Base-by-base conservation (phyloP, 2,797 vertebrate genomes). In the Tolypeutes matacus region DNA sequence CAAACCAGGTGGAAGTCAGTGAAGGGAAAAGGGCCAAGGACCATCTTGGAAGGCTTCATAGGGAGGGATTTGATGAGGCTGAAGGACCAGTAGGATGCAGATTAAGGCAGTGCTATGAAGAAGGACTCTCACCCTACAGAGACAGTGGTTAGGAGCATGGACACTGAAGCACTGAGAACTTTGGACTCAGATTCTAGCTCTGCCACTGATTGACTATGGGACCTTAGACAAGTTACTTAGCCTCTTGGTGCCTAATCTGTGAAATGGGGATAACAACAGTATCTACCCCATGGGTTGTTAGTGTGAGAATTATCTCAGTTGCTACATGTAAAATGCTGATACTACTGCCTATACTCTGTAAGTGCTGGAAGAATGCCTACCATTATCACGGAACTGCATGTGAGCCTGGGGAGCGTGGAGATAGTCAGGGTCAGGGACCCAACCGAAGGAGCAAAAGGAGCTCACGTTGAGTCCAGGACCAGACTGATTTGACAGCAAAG, bases 291-390 rank as follows among this genome's bases (percentile, higher is more conserved):
- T 11, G 72, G 18, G 12, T 2, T 6, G 5, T 5, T n/a, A 60
- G 1, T 25, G n/a, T 56, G 6, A 67, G 60, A n/a, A 18, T 1
- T 18, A 3, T 3, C 5, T 0, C 6, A 60, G 27, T 27, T 20
- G 20, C 2, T 6, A 20, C 1, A 4, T 0, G 4, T 7, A 3
- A 31, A 25, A 14, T 15, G 5, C 64, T 36, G 0, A 13, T 9
- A 3, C 46, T 11, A 10, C 10, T 2, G 60, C 34, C 84, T 9
- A 2, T 21, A 20, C 39, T 31, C 15, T 4, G 13, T 2, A 25
- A n/a, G 27, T 21, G 34, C 69, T 0, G 0, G 0, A 0, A 2
- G 2, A 14, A 31, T 0, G 0, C 3, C 23, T 9, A 0, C 31
- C 34, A 34, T 36, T 21, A 21, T 17, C 25, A 3, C 1, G 12